Percentiles rank a stretch among this genome's conserved stretches.
Evolutionary conservation across 2,113 vertebrate species (phyloP).

Genomic region (Chroicocephalus ridibundus): DNA sequence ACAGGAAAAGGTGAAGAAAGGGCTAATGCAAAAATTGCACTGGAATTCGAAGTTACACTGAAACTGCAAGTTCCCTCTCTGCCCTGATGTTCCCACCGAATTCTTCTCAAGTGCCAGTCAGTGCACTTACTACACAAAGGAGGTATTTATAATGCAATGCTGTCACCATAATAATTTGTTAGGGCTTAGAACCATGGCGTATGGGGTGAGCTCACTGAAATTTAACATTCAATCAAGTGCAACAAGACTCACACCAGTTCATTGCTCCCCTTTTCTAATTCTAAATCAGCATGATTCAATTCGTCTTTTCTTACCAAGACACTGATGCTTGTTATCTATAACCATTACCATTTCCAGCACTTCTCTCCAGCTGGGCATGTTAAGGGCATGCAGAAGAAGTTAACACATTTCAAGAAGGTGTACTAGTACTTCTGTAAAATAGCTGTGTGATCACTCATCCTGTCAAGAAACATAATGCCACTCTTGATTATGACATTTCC

Average conservation of each 20-base stretch:
- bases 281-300: neutral
- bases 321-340: neutral
- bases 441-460: neutral
- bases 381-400: neutral
- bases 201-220: neutral
- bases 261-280: neutral
- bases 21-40: neutral
- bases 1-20: neutral
- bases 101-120: neutral
- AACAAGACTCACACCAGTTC: neutral
- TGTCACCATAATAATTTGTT: neutral
- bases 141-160: neutral
- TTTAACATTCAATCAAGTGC: neutral
- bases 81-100: neutral
- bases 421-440: neutral
- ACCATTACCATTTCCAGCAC: neutral
- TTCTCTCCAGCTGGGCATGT: neutral
- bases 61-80: neutral
- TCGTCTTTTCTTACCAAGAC: neutral
- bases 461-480: slow-evolving; percentile 12
- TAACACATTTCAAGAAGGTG: neutral
- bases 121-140: neutral
- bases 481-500: slow-evolving; percentile 17
- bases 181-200: neutral
- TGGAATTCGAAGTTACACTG: neutral